Base-by-base conservation (phyloP, 2,113 vertebrate species). In the Poecilia latipinna region DNA sequence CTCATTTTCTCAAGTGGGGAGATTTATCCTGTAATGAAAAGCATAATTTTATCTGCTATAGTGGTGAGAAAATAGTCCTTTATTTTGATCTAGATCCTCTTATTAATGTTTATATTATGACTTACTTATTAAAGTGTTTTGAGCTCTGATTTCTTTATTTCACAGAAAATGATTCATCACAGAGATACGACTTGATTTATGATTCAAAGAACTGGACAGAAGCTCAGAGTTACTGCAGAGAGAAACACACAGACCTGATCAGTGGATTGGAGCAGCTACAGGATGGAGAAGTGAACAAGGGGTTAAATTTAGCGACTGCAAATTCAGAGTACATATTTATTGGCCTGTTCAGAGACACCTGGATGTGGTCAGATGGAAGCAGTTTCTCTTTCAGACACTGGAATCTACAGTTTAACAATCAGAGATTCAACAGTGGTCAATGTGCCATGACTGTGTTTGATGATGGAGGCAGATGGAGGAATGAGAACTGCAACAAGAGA, bases 131-230 rank as follows among this genome's bases (percentile, higher is more conserved):
- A 0, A 1, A 57, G 28, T 37, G 22, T 24, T 42, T 42, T 65
- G 13, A 4, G 42, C 42, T 13, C 42, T 15, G 42, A 4, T 3
- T 3, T 76, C 3, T 75, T 42, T 68, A 0, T 0, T 51, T 17
- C 28, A 60, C 74, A 80, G 54, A 48, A 12, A 24, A 0, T n/a
- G 2, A 61, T 4, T 0, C 8, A 13, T 10, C 10, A 17, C 5
- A 61, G 1, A 37, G 0, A 44, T 71, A 19, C 15, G 0, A 39
- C 26, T 2, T 67, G 0, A 28, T 61, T 17, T 0, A 7, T 0
- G 0, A 2, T 0, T 0, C 0, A 0, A 51, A 0, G 31, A 65
- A 0, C 0, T 87, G 4, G 0, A 5, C 7, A 6, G 32, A 72
- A 1, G 79, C 79, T 68, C 85, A 74, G 54, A 54, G 3, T 0